phyloP scores from a whole-genome alignment of 2,797 vertebrate species.

The Gambusia yucatana region DNA sequence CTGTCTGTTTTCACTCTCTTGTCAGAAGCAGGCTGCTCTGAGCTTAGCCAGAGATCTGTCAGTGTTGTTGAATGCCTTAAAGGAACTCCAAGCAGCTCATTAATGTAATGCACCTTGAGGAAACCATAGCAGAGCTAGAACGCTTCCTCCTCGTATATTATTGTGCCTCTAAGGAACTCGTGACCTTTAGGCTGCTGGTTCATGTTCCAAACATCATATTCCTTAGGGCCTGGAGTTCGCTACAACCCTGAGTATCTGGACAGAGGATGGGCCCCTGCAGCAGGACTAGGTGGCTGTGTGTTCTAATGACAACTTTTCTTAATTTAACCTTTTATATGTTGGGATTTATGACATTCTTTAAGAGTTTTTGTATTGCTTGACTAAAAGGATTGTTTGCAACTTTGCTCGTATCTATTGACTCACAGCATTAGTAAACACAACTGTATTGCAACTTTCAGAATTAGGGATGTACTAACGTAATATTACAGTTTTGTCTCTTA shows the following conservation, averaged over 20 bases:
- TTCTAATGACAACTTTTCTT: constrained; percentile 40
- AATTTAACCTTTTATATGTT: constrained; percentile 42
- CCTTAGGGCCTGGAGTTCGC: constrained; percentile 79
- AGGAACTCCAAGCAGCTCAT: constrained; percentile 21
- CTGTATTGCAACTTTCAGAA: constrained; percentile 52
- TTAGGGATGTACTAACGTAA: constrained; percentile 53
- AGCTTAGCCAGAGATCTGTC: constrained; percentile 25
- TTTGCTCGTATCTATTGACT: constrained; percentile 57
- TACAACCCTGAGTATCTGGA: constrained; percentile 85
- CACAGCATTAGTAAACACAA: constrained; percentile 34
- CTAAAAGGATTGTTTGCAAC: constrained; percentile 29
- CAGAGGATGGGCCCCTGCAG: constrained; percentile 71
- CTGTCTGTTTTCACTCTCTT: not conserved
- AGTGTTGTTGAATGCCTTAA: constrained; percentile 15
- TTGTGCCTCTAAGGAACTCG: constrained; percentile 35
- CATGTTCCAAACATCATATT: constrained; percentile 70
- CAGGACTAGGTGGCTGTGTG: constrained; percentile 80
- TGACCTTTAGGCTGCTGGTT: constrained; percentile 47
- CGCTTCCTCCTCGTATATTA: constrained; percentile 23
- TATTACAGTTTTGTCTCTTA: constrained; percentile 34
- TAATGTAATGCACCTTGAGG: constrained; percentile 24
- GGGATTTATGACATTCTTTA: constrained; percentile 33
- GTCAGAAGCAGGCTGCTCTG: not conserved
- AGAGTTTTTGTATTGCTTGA: constrained; percentile 52
- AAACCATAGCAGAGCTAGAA: constrained; percentile 5